These are phyloP conservation scores for Galleria mellonella DNA, from an alignment of 1,140 invertebrate genomes.

Conservation along the genomic window DNA sequence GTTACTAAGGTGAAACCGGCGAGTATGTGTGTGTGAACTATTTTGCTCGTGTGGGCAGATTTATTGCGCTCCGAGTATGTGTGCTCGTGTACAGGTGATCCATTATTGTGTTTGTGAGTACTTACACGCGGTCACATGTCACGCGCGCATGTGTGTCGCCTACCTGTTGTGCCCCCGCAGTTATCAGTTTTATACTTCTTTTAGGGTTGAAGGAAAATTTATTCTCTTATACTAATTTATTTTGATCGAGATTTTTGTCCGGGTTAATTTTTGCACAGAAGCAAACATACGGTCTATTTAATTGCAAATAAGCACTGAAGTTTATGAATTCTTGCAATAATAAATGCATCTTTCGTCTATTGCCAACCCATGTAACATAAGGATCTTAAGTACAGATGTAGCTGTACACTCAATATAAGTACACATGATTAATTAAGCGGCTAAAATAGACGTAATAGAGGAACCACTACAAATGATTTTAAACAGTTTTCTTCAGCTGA, in stretches of 20 bases:
- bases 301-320: no score
- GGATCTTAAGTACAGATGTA: no score
- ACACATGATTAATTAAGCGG: no score
- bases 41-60: constrained; percentile 61
- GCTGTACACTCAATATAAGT: no score
- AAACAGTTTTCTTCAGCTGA: no score
- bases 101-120: constrained; percentile 36
- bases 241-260: constrained; percentile 13
- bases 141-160: constrained; percentile 45
- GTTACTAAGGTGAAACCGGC: constrained; percentile 46
- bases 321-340: no score
- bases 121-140: constrained; percentile 57
- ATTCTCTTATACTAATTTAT: constrained; percentile 42
- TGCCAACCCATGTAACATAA: no score
- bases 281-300: neutral
- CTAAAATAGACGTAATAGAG: no score
- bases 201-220: constrained; percentile 54
- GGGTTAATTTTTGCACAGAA: no score
- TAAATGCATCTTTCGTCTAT: no score
- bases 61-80: constrained; percentile 40
- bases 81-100: constrained; percentile 53
- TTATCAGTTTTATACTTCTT: constrained; percentile 61
- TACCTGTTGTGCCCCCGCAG: constrained; percentile 62
- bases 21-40: constrained; percentile 55
- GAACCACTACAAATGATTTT: no score